Evolutionary conservation across 2,113 vertebrate genomes (phyloP), one percentile per base, ranked within the genome.

Genomic region (Limanda limanda): DNA sequence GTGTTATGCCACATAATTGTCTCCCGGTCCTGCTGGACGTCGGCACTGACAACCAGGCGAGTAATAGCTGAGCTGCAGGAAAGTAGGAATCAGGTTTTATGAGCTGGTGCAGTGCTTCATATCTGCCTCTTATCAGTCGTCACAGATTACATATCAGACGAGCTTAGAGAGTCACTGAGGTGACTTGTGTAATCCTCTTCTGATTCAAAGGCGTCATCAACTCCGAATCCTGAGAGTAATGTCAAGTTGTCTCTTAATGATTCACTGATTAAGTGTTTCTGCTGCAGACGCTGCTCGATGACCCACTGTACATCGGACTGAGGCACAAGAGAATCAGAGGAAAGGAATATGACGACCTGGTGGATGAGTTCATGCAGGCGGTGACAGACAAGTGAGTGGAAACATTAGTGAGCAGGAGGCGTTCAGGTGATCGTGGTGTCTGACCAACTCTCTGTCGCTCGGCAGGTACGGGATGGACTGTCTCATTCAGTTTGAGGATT

Each of bases 311-410:
- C 93, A 99, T 99, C 8, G 98, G 98, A 71, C 94, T 99, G 91
- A 98, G 96, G 88, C 97, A 99, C 93, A 97, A 95, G 84, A 91
- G 98, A 20, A 93, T 99, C 64, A 90, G 96, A 77, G 98, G 97
- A 78, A 95, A 98, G 86, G 94, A 95, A 54, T 99, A 99, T 7
- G 97, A 99, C 20, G 96, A 96, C 0, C 94, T 99, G 80, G 84
- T 99, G 62, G 97, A 98, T 2, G 98, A 99, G 94, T 99, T 99
- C 93, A 98, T 99, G 98, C 94, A 97, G 94, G 98, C 97, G 0
- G 97, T 97, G 77, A 96, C 97, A 2, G 93, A 97, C 91, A 99
- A 96, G 98, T 99, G 93, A 95, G 97, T 78, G 3, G 25, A 56
- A 65, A 21, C 15, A 5, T 1, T 4, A 25, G 0, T 1, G 25